Conservation (phyloP, 2,888 invertebrate species). For the Mythimna vitellina region DNA sequence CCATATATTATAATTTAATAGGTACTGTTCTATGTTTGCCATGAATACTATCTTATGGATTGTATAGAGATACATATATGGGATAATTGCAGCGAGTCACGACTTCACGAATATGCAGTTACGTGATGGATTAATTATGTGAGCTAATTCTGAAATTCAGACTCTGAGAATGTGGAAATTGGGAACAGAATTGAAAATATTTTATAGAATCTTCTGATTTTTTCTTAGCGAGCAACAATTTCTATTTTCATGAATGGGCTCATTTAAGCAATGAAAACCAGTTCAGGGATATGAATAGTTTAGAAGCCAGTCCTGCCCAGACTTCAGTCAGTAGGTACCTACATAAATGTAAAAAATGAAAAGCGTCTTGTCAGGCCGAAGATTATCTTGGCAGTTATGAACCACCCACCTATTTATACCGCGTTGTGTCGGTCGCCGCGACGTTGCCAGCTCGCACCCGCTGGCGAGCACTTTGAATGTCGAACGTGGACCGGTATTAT, state of each 20-base stretch:
- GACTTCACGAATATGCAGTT: constrained; percentile 19
- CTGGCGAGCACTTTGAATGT: constrained; percentile 66
- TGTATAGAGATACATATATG: constrained; percentile 7
- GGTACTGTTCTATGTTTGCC: background rate
- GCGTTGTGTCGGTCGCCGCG: constrained; percentile 63
- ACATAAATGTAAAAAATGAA: constrained; percentile 61
- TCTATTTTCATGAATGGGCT: constrained; percentile 15
- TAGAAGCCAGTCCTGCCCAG: constrained; percentile 26
- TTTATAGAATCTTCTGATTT: background rate
- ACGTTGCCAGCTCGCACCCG: constrained; percentile 71
- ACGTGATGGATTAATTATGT: constrained; percentile 15
- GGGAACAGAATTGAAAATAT: constrained; percentile 2
- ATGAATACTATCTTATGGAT: constrained; percentile 28
- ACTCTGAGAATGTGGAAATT: constrained; percentile 6
- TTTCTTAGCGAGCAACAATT: background rate
- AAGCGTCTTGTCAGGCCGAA: constrained; percentile 66
- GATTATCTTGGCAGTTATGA: constrained; percentile 70
- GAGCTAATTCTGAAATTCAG: background rate
- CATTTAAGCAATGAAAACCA: constrained; percentile 13
- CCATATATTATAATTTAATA: constrained; percentile 14
- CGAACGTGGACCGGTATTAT: constrained; percentile 62
- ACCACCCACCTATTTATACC: constrained; percentile 72
- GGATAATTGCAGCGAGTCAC: constrained; percentile 7
- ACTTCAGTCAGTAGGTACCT: constrained; percentile 37
- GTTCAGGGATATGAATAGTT: constrained; percentile 24